Evolutionary conservation across 2,888 invertebrate species (phyloP).

Genomic region (Trachelus troglodyta): DNA sequence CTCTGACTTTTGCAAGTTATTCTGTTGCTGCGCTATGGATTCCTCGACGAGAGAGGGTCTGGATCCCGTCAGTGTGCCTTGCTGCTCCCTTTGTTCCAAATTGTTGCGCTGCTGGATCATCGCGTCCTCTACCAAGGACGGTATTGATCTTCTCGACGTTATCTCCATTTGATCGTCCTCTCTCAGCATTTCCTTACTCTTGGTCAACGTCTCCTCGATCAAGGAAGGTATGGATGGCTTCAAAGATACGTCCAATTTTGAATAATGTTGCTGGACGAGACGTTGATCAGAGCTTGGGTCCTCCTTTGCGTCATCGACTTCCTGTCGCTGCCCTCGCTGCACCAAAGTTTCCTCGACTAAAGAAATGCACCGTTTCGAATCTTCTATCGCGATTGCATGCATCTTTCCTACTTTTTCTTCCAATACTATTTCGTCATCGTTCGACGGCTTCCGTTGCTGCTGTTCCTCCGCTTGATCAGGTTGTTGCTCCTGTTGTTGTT

Average conservation of each 20-base stretch:
- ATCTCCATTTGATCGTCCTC: not conserved
- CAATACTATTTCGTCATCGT: not conserved
- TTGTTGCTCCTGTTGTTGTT: not conserved
- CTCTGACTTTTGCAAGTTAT: not conserved
- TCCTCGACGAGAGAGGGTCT: not conserved
- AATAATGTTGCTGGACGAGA: not conserved
- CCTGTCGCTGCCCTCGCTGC: not conserved
- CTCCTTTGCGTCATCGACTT: not conserved
- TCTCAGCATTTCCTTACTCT: not conserved
- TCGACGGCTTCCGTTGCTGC: constrained; percentile 24
- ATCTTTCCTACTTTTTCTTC: not conserved
- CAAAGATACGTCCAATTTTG: not conserved
- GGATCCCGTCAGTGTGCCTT: not conserved
- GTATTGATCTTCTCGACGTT: not conserved
- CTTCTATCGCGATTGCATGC: not conserved
- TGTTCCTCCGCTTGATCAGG: not conserved
- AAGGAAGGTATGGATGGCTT: not conserved
- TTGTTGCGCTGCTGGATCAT: not conserved
- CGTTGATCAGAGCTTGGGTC: not conserved
- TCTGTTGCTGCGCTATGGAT: not conserved
- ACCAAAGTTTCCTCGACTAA: not conserved
- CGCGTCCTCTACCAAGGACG: not conserved
- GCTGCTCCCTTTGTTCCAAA: not conserved
- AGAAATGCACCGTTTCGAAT: not conserved
- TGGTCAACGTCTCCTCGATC: not conserved